Percentiles rank a stretch among this genome's conserved stretches.
phyloP scores from a whole-genome alignment of 2,113 vertebrate genomes.

The Verasper variegatus region DNA sequence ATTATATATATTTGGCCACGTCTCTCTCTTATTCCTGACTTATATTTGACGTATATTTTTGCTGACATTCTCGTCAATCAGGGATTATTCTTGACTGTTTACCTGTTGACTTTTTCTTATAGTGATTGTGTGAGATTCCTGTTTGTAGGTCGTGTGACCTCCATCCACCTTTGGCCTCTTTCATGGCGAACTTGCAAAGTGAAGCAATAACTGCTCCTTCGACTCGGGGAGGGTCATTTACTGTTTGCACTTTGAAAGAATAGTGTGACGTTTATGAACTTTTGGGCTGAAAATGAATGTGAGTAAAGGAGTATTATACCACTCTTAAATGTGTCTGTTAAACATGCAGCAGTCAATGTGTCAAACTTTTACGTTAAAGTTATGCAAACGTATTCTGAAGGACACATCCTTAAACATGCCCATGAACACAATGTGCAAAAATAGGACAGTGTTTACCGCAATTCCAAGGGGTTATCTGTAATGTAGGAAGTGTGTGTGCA shows the following conservation, averaged over 20 bases:
- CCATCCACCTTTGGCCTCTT: too few species aligned
- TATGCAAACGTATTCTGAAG: not conserved
- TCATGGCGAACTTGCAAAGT: too few species aligned
- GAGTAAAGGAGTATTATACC: too few species aligned
- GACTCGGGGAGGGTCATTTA: too few species aligned
- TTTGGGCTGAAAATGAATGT: too few species aligned
- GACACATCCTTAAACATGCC: not conserved
- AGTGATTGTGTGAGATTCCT: too few species aligned
- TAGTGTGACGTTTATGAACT: too few species aligned
- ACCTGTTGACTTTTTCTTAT: not conserved
- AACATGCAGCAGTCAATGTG: not conserved
- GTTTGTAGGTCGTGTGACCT: too few species aligned
- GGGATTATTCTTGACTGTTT: not conserved
- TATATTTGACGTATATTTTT: not conserved
- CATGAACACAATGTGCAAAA: constrained; percentile 21
- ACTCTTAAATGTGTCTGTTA: too few species aligned
- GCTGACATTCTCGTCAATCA: not conserved
- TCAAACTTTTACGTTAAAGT: not conserved
- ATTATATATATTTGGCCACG: not conserved
- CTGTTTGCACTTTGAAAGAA: too few species aligned
- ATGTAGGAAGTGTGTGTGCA: constrained; percentile 69
- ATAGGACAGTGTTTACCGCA: constrained; percentile 47
- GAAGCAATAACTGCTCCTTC: too few species aligned
- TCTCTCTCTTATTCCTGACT: not conserved
- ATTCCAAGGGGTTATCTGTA: constrained; percentile 60